A percentile compares a stretch with the other conserved stretches of the same genome.
phyloP scores from a whole-genome alignment of 64 coral and sea anemone species.

The Montipora efflorescens region DNA sequence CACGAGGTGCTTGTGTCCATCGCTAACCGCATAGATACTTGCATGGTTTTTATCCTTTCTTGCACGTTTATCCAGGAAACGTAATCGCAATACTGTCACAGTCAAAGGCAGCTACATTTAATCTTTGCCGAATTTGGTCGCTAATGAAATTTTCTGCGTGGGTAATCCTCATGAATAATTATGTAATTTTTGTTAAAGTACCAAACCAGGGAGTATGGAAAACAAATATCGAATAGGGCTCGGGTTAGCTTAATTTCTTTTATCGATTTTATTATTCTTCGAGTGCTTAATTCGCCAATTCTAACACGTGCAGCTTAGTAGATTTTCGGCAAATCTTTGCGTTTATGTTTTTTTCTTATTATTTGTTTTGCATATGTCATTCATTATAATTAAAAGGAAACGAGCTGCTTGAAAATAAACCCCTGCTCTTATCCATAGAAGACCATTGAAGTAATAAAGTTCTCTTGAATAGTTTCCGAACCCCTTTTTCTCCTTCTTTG shows the following conservation, averaged over 20 bases:
- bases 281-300: constrained; percentile 2
- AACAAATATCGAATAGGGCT: neutral
- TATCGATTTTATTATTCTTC: constrained; percentile 5
- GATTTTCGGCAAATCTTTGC: constrained; percentile 2
- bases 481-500: no score
- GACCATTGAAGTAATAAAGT: no score
- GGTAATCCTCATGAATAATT: neutral
- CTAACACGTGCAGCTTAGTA: no score
- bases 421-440: no score
- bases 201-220: neutral
- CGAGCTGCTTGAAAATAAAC: no score
- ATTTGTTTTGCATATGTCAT: neutral
- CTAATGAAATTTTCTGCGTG: neutral
- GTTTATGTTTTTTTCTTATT: neutral
- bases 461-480: no score
- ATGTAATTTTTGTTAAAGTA: neutral
- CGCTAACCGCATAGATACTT: no score
- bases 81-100: neutral
- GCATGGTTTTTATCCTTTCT: no score
- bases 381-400: neutral
- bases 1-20: no score
- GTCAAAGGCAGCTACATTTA: neutral
- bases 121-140: neutral
- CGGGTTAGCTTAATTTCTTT: neutral
- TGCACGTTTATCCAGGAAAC: neutral